Percentiles rank a stretch among this genome's conserved stretches.
Conservation (phyloP, 1,140 invertebrate genomes). For the Agrypnia vestita region DNA sequence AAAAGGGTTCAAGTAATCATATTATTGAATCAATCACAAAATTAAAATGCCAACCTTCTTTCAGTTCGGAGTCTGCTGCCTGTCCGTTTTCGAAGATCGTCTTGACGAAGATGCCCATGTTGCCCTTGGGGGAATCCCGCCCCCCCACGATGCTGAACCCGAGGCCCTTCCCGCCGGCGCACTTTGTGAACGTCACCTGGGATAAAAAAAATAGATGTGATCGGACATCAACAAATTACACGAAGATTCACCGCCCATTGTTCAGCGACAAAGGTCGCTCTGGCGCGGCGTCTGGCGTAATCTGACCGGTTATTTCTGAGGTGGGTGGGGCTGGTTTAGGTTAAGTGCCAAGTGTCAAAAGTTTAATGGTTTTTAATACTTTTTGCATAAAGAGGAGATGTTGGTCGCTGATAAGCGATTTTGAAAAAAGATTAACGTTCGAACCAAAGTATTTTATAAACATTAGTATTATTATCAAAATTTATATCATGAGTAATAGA, state of each 20-base stretch:
- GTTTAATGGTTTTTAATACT: too few species aligned
- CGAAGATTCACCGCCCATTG: constrained; percentile 30
- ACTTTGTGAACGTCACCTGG: constrained; percentile 79
- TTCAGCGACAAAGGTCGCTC: not conserved
- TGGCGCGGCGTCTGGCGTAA: not conserved
- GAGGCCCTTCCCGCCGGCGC: constrained; percentile 80
- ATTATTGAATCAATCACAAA: too few species aligned
- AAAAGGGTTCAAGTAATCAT: too few species aligned
- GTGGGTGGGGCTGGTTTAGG: not conserved
- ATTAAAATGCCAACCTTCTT: constrained; percentile 71
- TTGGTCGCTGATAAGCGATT: too few species aligned
- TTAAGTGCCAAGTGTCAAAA: too few species aligned
- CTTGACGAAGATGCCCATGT: constrained; percentile 88
- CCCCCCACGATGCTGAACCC: constrained; percentile 90
- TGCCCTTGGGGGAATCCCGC: constrained; percentile 81
- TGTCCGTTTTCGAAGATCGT: constrained; percentile 86
- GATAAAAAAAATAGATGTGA: constrained; percentile 56
- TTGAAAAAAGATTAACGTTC: too few species aligned
- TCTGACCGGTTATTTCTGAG: not conserved
- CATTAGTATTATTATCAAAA: too few species aligned
- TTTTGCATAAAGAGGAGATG: too few species aligned
- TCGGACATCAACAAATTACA: constrained; percentile 15
- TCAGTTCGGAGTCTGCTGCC: constrained; percentile 79
- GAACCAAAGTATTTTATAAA: too few species aligned
- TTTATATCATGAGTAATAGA: too few species aligned